Percentiles rank a stretch among this genome's conserved stretches.
These are phyloP conservation scores for Teleiodes luculella DNA, from an alignment of 2,888 invertebrate genomes.

Conservation along the genomic window DNA sequence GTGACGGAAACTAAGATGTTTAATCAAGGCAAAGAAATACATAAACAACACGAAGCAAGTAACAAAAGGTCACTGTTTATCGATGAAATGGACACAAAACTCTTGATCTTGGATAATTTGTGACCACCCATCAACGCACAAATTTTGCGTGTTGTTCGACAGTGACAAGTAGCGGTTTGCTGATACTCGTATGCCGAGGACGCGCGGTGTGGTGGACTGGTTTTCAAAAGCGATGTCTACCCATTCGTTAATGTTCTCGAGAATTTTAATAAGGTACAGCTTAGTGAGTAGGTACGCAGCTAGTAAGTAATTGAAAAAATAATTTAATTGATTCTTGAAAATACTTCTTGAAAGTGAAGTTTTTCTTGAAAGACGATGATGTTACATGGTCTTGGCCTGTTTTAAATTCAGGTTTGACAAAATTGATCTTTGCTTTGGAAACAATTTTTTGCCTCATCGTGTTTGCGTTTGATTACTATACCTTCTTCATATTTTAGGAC, in stretches of 20 bases:
- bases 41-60: too few species aligned
- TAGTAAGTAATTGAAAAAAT: too few species aligned
- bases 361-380: background rate
- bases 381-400: background rate
- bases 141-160: background rate
- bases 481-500: too few species aligned
- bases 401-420: background rate
- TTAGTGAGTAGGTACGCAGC: too few species aligned
- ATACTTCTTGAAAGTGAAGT: background rate
- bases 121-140: slow-evolving; percentile 2
- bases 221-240: background rate
- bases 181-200: background rate
- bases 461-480: too few species aligned
- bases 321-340: too few species aligned
- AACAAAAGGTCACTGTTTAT: too few species aligned
- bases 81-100: too few species aligned
- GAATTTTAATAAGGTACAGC: background rate
- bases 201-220: background rate
- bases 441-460: too few species aligned
- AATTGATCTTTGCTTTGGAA: too few species aligned
- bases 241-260: background rate
- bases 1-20: too few species aligned
- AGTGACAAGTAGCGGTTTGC: background rate
- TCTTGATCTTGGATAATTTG: background rate
- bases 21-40: too few species aligned